Evolutionary conservation across 2,888 invertebrate species (phyloP), one percentile per base, ranked within the genome.

Genomic region (Matsumyia berberina): DNA sequence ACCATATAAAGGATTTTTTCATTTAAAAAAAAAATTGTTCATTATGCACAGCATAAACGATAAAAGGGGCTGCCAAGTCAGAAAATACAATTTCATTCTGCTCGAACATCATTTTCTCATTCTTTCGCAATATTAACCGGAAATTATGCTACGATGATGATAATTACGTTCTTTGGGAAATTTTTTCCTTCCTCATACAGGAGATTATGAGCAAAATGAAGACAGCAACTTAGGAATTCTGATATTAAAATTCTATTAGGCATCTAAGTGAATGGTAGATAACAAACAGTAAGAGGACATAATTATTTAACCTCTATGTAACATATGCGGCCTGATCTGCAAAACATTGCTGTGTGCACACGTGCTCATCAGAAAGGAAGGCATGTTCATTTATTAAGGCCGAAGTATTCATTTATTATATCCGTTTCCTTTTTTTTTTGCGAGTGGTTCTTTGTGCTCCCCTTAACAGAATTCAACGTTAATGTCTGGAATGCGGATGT

Each of bases 191-290:
- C 17, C 15, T n/a, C 31, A 19, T 31, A 29, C 51, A 66, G 66
- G 66, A 66, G 66, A 66, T 66, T 66, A 66, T 51, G 37, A 51
- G 9, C 51, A 19, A 19, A 66, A 51, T 49, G 51, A 37, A 49
- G 49, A 58, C 19, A 49, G 29, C 5, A 49, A 66, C 9, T 37
- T 51, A 37, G 51, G 35, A 46, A 51, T 66, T 51, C 37, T 51
- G 49, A 51, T 39, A 51, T 66, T 29, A 66, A 66, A 51, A 66
- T 66, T 51, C 37, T 51, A 51, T 66, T 66, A 51, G 31, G 24
- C 24, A 35, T 51, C 49, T 49, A 29, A 37, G 64, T 24, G 37
- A 66, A 49, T 51, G 19, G 51, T 12, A 11, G 12, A 51, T 66
- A 37, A 37, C 51, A 66, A 37, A 58, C 58, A 37, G 9, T 51